Percentiles rank a stretch among this genome's conserved stretches.
Evolutionary conservation across 2,797 vertebrate genomes (phyloP).

Genomic region (Capromys pilorides): DNA sequence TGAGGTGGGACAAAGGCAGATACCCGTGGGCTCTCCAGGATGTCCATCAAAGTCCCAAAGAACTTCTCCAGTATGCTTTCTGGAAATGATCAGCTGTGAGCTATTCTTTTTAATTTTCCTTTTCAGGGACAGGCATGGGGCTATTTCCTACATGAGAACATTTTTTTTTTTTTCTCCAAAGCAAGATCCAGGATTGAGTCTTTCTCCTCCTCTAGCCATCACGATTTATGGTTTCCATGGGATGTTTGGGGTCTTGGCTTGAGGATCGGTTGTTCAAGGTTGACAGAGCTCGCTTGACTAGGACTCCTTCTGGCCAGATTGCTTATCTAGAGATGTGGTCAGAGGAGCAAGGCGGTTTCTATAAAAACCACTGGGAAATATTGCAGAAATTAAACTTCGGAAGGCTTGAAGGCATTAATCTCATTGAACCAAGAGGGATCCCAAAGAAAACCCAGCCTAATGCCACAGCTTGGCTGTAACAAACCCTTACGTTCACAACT

Average conservation of each 20-base stretch:
- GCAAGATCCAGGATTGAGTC: background rate
- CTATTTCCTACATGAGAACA: background rate
- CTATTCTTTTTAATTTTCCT: background rate
- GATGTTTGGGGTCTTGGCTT: background rate
- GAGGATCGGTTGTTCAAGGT: background rate
- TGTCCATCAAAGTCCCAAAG: background rate
- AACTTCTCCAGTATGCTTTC: background rate
- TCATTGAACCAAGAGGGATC: background rate
- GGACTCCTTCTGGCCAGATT: background rate
- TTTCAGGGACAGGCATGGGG: slow-evolving; percentile 6
- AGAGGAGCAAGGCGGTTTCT: background rate
- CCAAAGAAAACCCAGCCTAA: background rate
- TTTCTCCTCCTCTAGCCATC: background rate
- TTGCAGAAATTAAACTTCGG: background rate
- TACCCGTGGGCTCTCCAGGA: background rate
- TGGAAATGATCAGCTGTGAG: background rate
- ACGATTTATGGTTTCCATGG: background rate
- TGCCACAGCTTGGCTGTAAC: background rate
- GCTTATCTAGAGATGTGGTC: background rate
- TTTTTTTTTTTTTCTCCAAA: slow-evolving; percentile 29
- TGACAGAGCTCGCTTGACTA: background rate
- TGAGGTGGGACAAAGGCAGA: background rate
- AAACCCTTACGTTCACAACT: background rate
- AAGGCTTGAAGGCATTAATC: slow-evolving; percentile 10
- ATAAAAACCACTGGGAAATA: background rate